phyloP scores from a whole-genome alignment of 2,888 invertebrate species.

The Philonicus albiceps region DNA sequence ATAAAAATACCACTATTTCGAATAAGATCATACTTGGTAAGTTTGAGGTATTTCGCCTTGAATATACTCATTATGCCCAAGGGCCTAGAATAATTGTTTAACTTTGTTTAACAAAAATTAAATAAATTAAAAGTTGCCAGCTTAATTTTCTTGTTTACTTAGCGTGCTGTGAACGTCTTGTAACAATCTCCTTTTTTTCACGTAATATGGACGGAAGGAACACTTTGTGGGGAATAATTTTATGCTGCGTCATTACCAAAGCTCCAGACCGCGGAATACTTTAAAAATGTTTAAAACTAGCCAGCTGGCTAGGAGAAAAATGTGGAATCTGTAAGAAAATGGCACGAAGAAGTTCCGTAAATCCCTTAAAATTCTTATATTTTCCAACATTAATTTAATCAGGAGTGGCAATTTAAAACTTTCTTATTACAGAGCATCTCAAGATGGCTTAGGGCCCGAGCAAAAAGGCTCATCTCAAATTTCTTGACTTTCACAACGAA shows the following conservation, averaged over 20 bases:
- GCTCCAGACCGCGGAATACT: not conserved
- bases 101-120: not conserved
- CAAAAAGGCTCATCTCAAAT: not conserved
- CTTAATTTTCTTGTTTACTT: not conserved
- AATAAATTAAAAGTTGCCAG: not conserved
- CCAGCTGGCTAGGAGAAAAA: not conserved
- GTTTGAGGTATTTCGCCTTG: not conserved
- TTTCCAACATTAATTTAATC: slow-evolving; percentile 29
- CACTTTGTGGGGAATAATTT: not conserved
- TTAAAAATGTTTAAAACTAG: not conserved
- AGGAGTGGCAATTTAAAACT: slow-evolving; percentile 30
- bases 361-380: slow-evolving; percentile 15
- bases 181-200: not conserved
- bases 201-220: not conserved
- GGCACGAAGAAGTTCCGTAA: not conserved
- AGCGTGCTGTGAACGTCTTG: not conserved
- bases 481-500: not conserved
- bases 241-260: not conserved
- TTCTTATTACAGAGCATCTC: slow-evolving; percentile 1
- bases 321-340: not conserved
- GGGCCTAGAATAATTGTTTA: not conserved
- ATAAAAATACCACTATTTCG: not conserved
- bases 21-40: not conserved
- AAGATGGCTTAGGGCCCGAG: not conserved
- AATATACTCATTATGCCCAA: too few relatives aligned